A percentile compares a stretch with the other conserved stretches of the same genome.
phyloP scores from a whole-genome alignment of 2,888 invertebrate species.

The Myopa tessellatipennis region DNA sequence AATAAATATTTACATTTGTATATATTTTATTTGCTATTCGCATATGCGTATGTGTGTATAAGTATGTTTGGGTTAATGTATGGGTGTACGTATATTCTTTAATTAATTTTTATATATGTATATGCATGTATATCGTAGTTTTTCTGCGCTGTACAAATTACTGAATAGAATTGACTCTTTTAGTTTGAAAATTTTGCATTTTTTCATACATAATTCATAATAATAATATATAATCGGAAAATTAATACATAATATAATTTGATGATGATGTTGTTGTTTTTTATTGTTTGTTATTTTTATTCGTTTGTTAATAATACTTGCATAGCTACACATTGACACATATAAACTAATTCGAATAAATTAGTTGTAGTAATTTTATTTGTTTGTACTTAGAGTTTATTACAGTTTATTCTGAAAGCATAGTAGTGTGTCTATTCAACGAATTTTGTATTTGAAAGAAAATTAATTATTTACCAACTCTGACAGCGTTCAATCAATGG shows the following conservation, averaged over 20 bases:
- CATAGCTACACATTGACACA: conserved; percentile 31
- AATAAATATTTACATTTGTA: conserved; percentile 12
- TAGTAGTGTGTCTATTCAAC: too few species aligned
- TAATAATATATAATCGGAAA: conserved; percentile 16
- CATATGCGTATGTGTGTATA: conserved; percentile 39
- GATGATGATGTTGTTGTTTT: conserved; percentile 26
- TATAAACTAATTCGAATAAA: conserved; percentile 22
- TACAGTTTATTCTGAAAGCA: not conserved
- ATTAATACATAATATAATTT: conserved; percentile 12
- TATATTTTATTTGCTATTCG: conserved; percentile 15
- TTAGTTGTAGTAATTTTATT: not conserved
- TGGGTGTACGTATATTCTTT: not conserved
- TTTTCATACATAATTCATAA: conserved; percentile 61
- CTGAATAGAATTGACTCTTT: conserved; percentile 69
- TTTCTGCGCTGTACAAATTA: conserved; percentile 66
- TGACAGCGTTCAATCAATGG: too few species aligned
- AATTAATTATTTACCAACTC: too few species aligned
- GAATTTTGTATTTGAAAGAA: too few species aligned
- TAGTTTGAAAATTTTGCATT: conserved; percentile 67
- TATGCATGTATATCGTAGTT: conserved; percentile 38
- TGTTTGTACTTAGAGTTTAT: not conserved
- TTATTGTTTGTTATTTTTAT: conserved; percentile 24
- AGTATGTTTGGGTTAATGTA: conserved; percentile 36
- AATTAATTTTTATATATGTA: conserved; percentile 33
- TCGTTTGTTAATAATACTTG: conserved; percentile 22